Base-by-base conservation (phyloP, 1,140 invertebrate species). In the Pseudachorutes palmiensis region DNA sequence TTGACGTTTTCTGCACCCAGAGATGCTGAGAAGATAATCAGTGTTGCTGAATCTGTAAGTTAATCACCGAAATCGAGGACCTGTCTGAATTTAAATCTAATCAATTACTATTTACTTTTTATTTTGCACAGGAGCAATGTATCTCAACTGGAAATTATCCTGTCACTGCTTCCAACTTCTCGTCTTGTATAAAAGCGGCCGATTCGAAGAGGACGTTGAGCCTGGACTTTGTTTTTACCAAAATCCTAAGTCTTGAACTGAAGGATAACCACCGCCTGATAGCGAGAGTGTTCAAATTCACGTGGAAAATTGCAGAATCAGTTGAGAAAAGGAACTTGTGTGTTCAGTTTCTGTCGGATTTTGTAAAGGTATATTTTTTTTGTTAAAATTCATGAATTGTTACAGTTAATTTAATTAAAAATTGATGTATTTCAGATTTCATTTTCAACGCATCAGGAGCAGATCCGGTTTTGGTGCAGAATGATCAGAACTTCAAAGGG, bases 141-240 rank as follows among this genome's bases (percentile, higher is more conserved):
- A 2, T 2, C 22, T 2, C 45, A 2, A 29, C 2, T 55, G 14
- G 5, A 24, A 5, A 26, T 19, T 68, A 61, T 31, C 67, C 67
- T n/a, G 41, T 69, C 12, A 65, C 49, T 2, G 9, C 41, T 19
- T 67, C 62, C 22, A 71, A 67, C 31, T 69, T 73, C 36, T 22
- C 5, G 19, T 65, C 67, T 2, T 66, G 64, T 41, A 16, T 73
- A 0, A 33, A 24, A 22, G 1, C 45, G 1, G 61, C 69, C 14
- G 32, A 57, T 29, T 67, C 45, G 30, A 66, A 62, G 48, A 28
- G 60, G 9, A 26, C 49, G 5, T 19, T 71, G 24, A 65, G 62
- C 57, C 36, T 71, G 16, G 72, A 71, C 24, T 32, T 70, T n/a
- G 32, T 73, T 55, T 41, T 71, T 3, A 67, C 67, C 1, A 14